These are phyloP conservation scores for Heliconius congener DNA, from an alignment of 1,140 invertebrate genomes.

Conservation along the genomic window DNA sequence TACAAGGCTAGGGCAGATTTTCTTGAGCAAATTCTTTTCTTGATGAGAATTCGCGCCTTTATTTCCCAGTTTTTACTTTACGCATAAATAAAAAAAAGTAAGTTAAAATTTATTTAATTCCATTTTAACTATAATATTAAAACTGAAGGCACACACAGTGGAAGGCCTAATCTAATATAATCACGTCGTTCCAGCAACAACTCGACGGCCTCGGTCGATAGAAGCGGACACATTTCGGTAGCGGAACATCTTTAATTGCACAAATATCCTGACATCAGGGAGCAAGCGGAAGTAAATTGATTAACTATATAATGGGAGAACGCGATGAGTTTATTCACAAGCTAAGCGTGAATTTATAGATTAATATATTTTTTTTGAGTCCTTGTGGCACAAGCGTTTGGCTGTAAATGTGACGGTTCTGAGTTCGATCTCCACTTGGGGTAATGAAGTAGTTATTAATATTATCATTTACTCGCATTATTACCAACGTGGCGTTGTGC, in stretches of 20 bases:
- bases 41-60: too few species aligned
- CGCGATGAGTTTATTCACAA: neutral
- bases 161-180: neutral
- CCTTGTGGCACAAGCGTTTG: neutral
- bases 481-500: too few species aligned
- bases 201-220: constrained; percentile 12
- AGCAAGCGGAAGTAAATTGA: constrained; percentile 9
- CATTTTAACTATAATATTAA: neutral
- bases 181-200: constrained; percentile 15
- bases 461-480: too few species aligned
- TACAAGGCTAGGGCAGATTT: too few species aligned
- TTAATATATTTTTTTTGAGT: neutral
- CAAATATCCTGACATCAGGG: constrained; percentile 18
- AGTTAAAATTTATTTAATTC: too few species aligned
- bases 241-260: constrained; percentile 23
- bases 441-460: too few species aligned
- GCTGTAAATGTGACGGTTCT: too few species aligned
- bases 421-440: too few species aligned
- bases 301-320: constrained; percentile 11
- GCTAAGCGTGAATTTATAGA: neutral
- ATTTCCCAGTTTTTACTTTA: too few species aligned
- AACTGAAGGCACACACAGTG: neutral
- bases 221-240: constrained; percentile 20
- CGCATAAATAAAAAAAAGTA: too few species aligned
- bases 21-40: too few species aligned